These are phyloP conservation scores for Pseudobourletiella spinata DNA, from an alignment of 1,140 invertebrate species.

Conservation along the genomic window DNA sequence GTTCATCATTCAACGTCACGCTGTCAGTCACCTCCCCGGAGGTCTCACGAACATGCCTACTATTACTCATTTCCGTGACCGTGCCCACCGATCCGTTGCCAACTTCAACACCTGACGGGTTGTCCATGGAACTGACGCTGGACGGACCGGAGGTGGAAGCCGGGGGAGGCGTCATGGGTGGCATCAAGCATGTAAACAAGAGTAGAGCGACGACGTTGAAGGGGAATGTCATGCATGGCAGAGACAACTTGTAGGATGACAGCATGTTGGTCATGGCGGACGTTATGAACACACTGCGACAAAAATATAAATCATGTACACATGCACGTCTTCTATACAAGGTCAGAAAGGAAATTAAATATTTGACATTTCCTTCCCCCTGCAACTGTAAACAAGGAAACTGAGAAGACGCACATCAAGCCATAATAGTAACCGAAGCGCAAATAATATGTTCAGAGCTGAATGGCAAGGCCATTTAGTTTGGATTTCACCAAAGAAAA, in stretches of 20 bases:
- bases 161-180: not conserved
- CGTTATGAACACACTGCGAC: slow-evolving; percentile 35
- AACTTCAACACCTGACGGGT: not conserved
- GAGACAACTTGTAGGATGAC: slow-evolving; percentile 37
- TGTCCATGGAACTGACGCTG: not conserved
- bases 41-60: not conserved
- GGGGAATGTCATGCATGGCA: slow-evolving; percentile 40
- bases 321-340: no score
- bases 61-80: not conserved
- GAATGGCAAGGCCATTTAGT: no score
- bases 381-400: no score
- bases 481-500: no score
- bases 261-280: slow-evolving; percentile 37
- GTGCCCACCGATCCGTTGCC: no score
- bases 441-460: no score
- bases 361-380: no score
- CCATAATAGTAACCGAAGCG: no score
- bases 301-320: no score
- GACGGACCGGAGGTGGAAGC: not conserved
- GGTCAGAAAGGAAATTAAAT: no score
- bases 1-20: not conserved
- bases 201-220: slow-evolving; percentile 40
- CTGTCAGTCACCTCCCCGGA: not conserved
- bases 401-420: no score
- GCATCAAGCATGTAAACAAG: slow-evolving; percentile 39